Evolutionary conservation across 2,888 invertebrate genomes (phyloP).

Genomic region (Beris chalybata): DNA sequence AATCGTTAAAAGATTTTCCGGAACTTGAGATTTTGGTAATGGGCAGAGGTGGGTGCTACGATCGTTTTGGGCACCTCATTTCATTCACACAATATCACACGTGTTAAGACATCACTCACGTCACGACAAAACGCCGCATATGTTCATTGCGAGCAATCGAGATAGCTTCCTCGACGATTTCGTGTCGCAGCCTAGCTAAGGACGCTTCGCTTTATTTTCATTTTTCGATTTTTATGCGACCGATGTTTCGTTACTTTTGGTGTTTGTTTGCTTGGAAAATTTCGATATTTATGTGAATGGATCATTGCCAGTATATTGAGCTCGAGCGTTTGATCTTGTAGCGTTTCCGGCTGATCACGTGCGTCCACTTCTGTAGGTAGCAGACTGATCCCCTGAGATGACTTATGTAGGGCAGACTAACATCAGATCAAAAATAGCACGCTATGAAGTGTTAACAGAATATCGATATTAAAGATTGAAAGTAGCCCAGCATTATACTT

Average conservation of each 20-base stretch:
- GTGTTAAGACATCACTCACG: constrained; percentile 30
- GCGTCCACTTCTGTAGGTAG: no score
- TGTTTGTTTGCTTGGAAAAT: constrained; percentile 8
- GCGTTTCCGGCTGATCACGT: no score
- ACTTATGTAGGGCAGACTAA: no score
- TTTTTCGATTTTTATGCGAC: constrained; percentile 9
- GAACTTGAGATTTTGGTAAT: constrained; percentile 22
- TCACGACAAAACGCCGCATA: constrained; percentile 3
- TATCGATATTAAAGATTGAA: no score
- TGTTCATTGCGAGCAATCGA: background rate
- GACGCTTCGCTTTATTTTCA: background rate
- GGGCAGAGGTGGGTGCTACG: constrained; percentile 11
- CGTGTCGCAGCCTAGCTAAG: background rate
- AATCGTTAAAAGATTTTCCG: constrained; percentile 31
- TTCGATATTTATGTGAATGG: no score
- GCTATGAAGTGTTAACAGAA: no score
- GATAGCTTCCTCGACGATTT: constrained; percentile 14
- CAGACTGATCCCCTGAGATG: no score
- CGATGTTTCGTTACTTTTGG: constrained; percentile 9
- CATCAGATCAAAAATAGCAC: no score
- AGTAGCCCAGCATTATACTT: no score
- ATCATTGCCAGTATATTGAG: no score
- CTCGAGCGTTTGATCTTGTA: no score
- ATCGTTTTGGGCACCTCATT: background rate
- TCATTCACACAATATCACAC: constrained; percentile 11